phyloP scores from a whole-genome alignment of 2,888 invertebrate species.

The Amphimallon solstitiale region DNA sequence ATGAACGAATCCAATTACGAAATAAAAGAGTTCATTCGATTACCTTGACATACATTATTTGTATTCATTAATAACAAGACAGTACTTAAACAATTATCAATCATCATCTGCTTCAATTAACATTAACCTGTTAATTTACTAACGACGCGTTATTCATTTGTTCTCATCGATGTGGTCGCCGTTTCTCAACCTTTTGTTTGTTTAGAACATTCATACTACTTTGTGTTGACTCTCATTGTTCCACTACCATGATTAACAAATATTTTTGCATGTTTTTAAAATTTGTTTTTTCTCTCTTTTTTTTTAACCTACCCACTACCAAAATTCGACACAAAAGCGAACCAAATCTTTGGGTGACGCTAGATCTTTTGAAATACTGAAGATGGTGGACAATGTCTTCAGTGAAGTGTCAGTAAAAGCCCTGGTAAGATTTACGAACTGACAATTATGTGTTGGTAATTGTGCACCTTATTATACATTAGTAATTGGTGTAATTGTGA shows the following conservation, averaged over 20 bases:
- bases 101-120: constrained; percentile 15
- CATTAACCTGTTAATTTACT: constrained; percentile 6
- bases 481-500: too few species aligned
- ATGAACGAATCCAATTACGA: too few species aligned
- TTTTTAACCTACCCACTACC: constrained; percentile 4
- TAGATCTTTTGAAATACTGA: constrained; percentile 51
- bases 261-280: constrained; percentile 44
- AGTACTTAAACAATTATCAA: constrained; percentile 1
- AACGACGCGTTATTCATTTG: constrained; percentile 1
- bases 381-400: constrained; percentile 64
- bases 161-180: not conserved
- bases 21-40: too few species aligned
- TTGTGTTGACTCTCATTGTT: constrained; percentile 3
- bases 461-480: not conserved
- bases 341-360: constrained; percentile 68
- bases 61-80: too few species aligned
- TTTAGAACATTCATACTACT: constrained; percentile 47
- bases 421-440: constrained; percentile 66
- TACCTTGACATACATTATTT: too few species aligned
- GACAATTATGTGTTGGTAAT: not conserved
- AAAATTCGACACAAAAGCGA: constrained; percentile 58
- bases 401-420: constrained; percentile 70
- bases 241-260: not conserved
- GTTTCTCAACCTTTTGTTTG: constrained; percentile 41
- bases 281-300: constrained; percentile 1